Conservation (phyloP, 2,888 invertebrate genomes). For the Hyles lineata region DNA sequence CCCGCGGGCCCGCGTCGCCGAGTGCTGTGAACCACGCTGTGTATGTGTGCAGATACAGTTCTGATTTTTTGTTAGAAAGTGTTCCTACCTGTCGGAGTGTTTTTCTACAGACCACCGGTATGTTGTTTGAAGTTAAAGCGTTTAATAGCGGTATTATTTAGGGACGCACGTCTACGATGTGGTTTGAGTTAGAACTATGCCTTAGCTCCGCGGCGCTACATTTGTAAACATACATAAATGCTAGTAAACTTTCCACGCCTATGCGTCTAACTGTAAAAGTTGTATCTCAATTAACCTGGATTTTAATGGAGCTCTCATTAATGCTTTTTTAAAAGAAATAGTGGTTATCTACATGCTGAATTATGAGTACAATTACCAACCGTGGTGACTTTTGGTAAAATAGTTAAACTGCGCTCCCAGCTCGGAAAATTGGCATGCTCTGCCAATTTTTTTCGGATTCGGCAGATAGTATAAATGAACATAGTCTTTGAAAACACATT, state of each 20-base stretch:
- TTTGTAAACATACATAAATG: slow-evolving; percentile 24
- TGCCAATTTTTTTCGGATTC: no score
- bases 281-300: slow-evolving; percentile 17
- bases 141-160: slow-evolving; percentile 66
- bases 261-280: slow-evolving; percentile 17
- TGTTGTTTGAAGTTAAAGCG: slow-evolving; percentile 59
- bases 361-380: neutral
- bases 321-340: neutral
- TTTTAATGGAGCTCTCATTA: slow-evolving; percentile 11
- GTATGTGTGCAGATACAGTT: slow-evolving; percentile 42
- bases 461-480: no score
- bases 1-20: slow-evolving; percentile 42
- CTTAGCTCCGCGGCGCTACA: slow-evolving; percentile 36
- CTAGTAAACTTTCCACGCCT: slow-evolving; percentile 33
- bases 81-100: slow-evolving; percentile 63
- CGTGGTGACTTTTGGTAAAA: neutral
- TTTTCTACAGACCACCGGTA: slow-evolving; percentile 69
- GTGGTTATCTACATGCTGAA: neutral
- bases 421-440: no score
- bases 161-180: slow-evolving; percentile 50
- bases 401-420: no score
- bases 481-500: no score
- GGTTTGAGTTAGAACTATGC: slow-evolving; percentile 35
- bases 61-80: slow-evolving; percentile 63
- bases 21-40: slow-evolving; percentile 43